Base-by-base conservation (phyloP, 2,113 vertebrate species). In the Ictalurus furcatus region DNA sequence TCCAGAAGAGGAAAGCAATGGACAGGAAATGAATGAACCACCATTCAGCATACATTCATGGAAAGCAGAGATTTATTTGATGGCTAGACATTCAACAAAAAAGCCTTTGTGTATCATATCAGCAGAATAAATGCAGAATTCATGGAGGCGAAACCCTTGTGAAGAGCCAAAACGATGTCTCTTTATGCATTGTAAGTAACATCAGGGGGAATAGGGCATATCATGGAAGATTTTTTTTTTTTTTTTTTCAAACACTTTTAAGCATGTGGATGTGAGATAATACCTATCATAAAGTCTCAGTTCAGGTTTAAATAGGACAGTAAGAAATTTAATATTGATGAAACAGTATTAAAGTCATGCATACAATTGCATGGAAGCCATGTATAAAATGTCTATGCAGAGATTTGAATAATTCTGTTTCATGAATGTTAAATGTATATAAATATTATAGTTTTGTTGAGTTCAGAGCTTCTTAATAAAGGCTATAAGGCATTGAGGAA, bases 11-110 rank as follows among this genome's bases (percentile, higher is more conserved):
- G 59, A 88, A 89, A 48, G 71, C 84, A 85, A 78, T 85, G 61
- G 84, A 85, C 73, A 89, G 88, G 88, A 85, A 89, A 85, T 89
- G 84, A 89, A 89, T 89, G 88, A 80, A 80, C 76, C 83, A 28
- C 73, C 74, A 69, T 85, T 89, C 88, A 89, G 61, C 84, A 85
- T 69, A 85, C 80, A 89, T 89, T 69, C 30, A 85, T 23, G 12
- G 71, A 78, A 30, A 67, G 69, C 56, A 74, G 65, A 85, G 84
- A 89, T 89, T 73, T 78, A 61, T 52, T 67, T 79, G 84, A 79
- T 85, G 84, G 85, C 73, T 89, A 89, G 74, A 85, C 84, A 56
- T 85, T 48, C 9, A 67, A 21, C 30, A 69, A 83, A 81, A 82
- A 76, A 65, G 52, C 52, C 19, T 69, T 44, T 17, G 87, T 71